Evolutionary conservation across 2,888 invertebrate genomes (phyloP).

Genomic region (Sepioteuthis lessoniana): DNA sequence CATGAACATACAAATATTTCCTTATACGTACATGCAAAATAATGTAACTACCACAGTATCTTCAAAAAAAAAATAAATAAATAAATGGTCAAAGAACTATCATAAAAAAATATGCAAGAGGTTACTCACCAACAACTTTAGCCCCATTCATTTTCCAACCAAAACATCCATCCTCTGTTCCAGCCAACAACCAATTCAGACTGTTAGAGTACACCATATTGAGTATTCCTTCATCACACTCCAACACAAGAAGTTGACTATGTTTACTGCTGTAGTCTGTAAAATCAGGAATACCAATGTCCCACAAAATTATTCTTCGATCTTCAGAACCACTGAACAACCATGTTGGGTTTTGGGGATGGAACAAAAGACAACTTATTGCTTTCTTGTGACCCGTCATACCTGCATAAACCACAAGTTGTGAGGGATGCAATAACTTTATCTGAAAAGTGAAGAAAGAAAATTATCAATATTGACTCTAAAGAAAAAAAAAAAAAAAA

Average conservation of each 20-base stretch:
- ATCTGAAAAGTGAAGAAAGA: constrained; percentile 56
- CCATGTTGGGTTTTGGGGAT: constrained; percentile 69
- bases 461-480: too few relatives aligned
- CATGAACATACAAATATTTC: too few relatives aligned
- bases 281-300: constrained; percentile 68
- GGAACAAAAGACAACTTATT: constrained; percentile 72
- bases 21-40: too few relatives aligned
- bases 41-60: too few relatives aligned
- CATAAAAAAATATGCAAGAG: constrained; percentile 39
- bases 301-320: constrained; percentile 67
- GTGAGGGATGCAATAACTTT: constrained; percentile 71
- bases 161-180: constrained; percentile 67
- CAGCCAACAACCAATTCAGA: constrained; percentile 62
- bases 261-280: constrained; percentile 58
- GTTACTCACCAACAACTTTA: background rate
- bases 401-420: constrained; percentile 71
- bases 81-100: too few relatives aligned
- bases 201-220: constrained; percentile 60
- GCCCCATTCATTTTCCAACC: constrained; percentile 62
- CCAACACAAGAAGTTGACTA: constrained; percentile 61
- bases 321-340: constrained; percentile 73
- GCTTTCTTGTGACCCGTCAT: constrained; percentile 67
- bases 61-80: too few relatives aligned
- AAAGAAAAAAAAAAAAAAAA: too few relatives aligned
- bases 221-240: constrained; percentile 59